Evolutionary conservation across 2,888 invertebrate species (phyloP), one percentile per base, ranked within the genome.

Genomic region (Nymphalis c-album): DNA sequence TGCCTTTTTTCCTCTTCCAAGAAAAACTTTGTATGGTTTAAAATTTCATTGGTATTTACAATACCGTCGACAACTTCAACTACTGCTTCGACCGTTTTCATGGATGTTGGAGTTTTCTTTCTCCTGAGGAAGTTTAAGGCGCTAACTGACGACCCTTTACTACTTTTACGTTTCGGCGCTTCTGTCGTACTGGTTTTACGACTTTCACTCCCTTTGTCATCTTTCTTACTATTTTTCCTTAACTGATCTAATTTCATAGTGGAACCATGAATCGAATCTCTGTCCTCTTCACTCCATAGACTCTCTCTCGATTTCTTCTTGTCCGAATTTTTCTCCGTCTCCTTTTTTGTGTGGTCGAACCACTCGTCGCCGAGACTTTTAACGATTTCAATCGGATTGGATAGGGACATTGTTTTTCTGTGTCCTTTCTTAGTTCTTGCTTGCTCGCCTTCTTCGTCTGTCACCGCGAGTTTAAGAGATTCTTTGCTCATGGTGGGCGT

Each of bases 221-320:
- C 90, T 71, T 91, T 92, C 71, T 86, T 90, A 69, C 87, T 88
- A 67, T 86, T 89, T 71, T 90, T 92, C 65, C 87, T 86, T 8
- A 82, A 77, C 65, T 86, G 86, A 68, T 90, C 87, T 2, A 91
- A 75, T 76, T 88, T 86, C 71, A 86, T 81, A 45, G 82, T 80
- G 0, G 90, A 90, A 1, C 88, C 91, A 45, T 88, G 84, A 57
- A 91, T 85, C 1, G 90, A 90, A 67, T 92, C 92, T 69, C 85
- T 85, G 65, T 91, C 91, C 75, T 92, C 91, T 74, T 92, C 92
- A 64, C 92, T 92, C 88, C 90, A 91, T n/a, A 91, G 84, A 61
- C 91, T 91, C 71, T 91, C 91, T 70, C 88, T 85, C 0, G 92
- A 92, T 70, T 92, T 92, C 73, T 89, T 91, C 73, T 87, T 92